Base-by-base conservation (phyloP, 1,140 invertebrate genomes). In the Cotesia chilonis region DNA sequence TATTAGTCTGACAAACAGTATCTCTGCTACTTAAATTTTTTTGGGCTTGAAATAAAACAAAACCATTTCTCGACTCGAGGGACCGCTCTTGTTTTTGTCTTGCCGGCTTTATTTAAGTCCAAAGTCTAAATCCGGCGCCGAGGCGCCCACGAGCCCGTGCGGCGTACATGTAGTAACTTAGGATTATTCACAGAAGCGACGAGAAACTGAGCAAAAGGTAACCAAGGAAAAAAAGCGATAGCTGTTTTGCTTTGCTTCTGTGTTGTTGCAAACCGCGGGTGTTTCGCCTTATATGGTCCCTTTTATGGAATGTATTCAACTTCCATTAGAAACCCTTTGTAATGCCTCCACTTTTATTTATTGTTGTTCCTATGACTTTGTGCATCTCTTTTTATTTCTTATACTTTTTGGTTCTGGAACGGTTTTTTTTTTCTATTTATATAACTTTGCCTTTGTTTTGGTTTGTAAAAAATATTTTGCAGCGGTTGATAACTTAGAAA, bases 241-340 rank as follows among this genome's bases (percentile, higher is more conserved):
- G 54, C 47, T 59, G 68, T 47, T 47, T 47, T 70, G 68, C 37
- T 37, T 70, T 70, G 55, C 55, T 54, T 55, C 67, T 66, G 28
- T 73, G 28, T 63, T 57, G 55, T 52, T n/a, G 68, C 12, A 14
- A 70, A 72, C 72, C 76, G 78, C 73, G 68, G 70, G 77, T 73
- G 63, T 72, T 79, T 79, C 69, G 75, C 84, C 84, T 81, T 85
- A 85, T 85, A 84, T 82, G 83, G 84, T 69, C 72, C 73, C 79
- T 80, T 78, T 76, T 76, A 75, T 78, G 72, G 75, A 73, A 78
- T 79, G 79, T 77, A 71, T 74, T 79, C 79, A 78, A 70, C 74
- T 77, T 80, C 82, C 82, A 85, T 84, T 84, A 82, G 79, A 85
- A 82, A 78, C 76, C 79, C 83, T 85, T 85, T 85, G 83, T 84